Base-by-base conservation (phyloP, 2,113 vertebrate genomes). In the Telmatochromis bifrenatus region DNA sequence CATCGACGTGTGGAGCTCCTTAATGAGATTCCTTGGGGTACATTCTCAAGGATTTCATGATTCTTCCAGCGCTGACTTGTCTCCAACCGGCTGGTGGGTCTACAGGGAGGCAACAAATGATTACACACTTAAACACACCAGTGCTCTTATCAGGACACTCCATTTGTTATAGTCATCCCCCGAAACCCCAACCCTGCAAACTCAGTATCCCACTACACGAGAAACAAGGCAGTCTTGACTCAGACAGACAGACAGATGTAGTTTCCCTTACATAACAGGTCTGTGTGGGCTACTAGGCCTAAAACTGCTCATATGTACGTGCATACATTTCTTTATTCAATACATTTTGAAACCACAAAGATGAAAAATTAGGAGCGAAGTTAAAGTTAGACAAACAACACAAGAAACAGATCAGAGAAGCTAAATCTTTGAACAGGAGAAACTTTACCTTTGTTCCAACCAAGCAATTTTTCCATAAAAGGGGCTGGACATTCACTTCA, bases 21-120 rank as follows among this genome's bases (percentile, higher is more conserved):
- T 94, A 94, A 94, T 94, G 93, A 95, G 91, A 94, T 94, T 96
- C 93, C 93, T 93, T 23, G 42, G 92, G 86, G 89, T 81, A 75
- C 80, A 49, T 89, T 94, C 83, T 89, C 51, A 47, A 91, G 91
- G 89, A 94, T 96, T 95, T 93, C 85, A 82, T 70, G 89, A 92
- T 88, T 95, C 85, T 89, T 85, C 88, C 84, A 81, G 86, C 45
- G 26, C 65, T 87, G 83, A 90, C 85, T 95, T 83, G 37, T 88
- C 56, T 82, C 58, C 53, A 19, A 87, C 87, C 81, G 75, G 83
- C 88, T 86, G 58, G 70, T 79, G 79, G 84, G 87, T 91, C 93
- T 70, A 65, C 88, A 85, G 92, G 79, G 94, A 92, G 60, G 82
- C 65, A 89, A 89, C 90, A 88, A 91, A 90, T 93, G 93, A 95